phyloP scores from a whole-genome alignment of 2,888 invertebrate species.

The Galeopsomyia nigrocyanea region DNA sequence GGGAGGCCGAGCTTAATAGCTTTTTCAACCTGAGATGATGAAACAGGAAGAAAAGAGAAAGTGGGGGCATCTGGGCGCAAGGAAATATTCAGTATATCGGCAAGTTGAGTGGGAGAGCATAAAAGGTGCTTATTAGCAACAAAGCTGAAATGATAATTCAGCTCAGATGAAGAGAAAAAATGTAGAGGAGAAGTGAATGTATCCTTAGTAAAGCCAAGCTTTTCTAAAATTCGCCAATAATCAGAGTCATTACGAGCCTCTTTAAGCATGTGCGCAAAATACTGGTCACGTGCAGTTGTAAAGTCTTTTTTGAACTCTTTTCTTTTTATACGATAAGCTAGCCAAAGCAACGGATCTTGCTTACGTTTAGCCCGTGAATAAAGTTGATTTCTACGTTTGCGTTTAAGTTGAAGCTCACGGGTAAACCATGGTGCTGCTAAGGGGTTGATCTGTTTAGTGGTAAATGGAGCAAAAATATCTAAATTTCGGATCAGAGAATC shows the following conservation, averaged over 20 bases:
- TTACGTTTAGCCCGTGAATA: neutral
- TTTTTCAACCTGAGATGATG: neutral
- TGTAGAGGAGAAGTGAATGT: neutral
- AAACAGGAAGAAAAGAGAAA: neutral
- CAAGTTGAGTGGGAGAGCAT: no score
- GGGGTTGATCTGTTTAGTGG: no score
- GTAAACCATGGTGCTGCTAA: neutral
- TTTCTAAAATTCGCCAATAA: neutral
- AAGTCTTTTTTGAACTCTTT: neutral
- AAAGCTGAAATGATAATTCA: no score
- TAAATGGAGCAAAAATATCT: neutral
- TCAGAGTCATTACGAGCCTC: neutral
- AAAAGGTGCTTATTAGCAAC: no score
- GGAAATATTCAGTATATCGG: no score
- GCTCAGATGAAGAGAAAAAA: neutral
- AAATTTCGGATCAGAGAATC: no score
- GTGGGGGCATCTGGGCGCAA: no score
- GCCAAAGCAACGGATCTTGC: neutral
- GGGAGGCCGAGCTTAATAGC: neutral
- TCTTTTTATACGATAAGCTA: neutral
- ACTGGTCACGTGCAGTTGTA: neutral
- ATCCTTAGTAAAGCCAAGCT: neutral
- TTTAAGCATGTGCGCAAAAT: neutral
- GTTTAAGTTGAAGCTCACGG: neutral
- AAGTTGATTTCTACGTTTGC: neutral